Conservation (phyloP, 2,113 vertebrate genomes). For the Calypte anna region DNA sequence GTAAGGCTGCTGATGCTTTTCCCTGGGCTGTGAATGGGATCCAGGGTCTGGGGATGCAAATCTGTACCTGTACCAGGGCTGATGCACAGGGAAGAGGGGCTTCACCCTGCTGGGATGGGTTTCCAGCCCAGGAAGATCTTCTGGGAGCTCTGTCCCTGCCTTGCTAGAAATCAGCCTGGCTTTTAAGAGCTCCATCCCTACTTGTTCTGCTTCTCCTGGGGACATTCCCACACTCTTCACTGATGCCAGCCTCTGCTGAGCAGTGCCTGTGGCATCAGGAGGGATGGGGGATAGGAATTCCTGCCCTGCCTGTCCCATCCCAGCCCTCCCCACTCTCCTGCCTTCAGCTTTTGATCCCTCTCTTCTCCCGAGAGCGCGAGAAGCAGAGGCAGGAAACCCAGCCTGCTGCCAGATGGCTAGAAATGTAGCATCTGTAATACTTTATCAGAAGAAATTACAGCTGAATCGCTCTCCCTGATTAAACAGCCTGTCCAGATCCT, state of each 20-base stretch:
- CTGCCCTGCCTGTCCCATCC: neutral
- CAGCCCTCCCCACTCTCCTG: neutral
- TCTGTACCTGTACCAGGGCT: neutral
- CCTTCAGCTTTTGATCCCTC: neutral
- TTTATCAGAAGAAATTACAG: conserved; percentile 68
- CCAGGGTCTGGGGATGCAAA: fast-evolving
- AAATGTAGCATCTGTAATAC: conserved; percentile 65
- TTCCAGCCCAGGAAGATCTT: neutral
- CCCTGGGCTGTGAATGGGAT: fast-evolving
- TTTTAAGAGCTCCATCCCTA: neutral
- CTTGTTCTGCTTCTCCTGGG: neutral
- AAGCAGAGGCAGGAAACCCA: conserved; percentile 58
- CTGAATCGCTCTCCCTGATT: conserved; percentile 57
- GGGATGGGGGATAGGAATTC: neutral
- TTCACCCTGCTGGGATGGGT: neutral
- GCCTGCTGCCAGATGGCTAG: conserved; percentile 69
- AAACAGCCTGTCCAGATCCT: conserved; percentile 53
- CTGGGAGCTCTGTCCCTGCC: neutral
- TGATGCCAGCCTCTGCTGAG: neutral
- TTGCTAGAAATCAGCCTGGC: neutral
- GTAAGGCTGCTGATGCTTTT: neutral
- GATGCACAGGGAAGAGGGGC: neutral
- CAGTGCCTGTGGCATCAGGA: fast-evolving
- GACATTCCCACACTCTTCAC: fast-evolving
- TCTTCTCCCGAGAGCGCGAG: neutral